Evolutionary conservation across 2,888 invertebrate genomes (phyloP), one percentile per base, ranked within the genome.

Genomic region (Apamea crenata): DNA sequence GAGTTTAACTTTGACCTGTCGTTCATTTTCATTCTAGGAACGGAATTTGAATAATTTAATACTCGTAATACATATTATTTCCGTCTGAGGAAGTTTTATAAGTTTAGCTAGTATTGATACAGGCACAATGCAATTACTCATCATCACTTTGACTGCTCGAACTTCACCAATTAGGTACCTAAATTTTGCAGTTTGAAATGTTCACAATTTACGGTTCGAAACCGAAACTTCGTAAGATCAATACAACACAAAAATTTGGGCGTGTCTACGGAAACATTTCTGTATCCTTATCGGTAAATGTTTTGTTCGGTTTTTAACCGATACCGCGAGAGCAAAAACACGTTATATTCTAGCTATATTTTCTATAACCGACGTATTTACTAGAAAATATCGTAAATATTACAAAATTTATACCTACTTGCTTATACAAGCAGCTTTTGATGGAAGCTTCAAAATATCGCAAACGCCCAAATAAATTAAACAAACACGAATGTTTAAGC

Each of bases 161-260:
- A 32, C 47, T 69, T 14, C 8, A 25, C 2, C n/a, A 40, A n/a
- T n/a, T 12, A 40, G 3, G 16, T 25, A 29, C 16, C 0, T 10
- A 25, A 2, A 53, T 53, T 74, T 72, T 44, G 53, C 40, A 40
- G 25, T 40, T 29, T 29, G 29, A 56, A 75, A 44, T 32, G 29
- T 72, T 40, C 12, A 44, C 29, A 72, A 75, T 72, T 56, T 75
- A 21, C 32, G 25, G 32, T 77, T 77, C 25, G 36, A 78, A 78
- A 77, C 40, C 7, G n/a, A 56, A 78, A 67, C 47, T 66, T 79
- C 3, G 32, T 47, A 67, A 78, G 66, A 78, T 78, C 79, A 59
- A 78, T 78, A 67, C 66, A 56, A 78, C 47, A 66, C 74, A 77
- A 76, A 66, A 78, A 59, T 59, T 56, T 56, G 66, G 79, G 78